A percentile compares a stretch with the other conserved stretches of the same genome.
Conservation (phyloP, 2,888 invertebrate species). For the Podotricha telesiphe region DNA sequence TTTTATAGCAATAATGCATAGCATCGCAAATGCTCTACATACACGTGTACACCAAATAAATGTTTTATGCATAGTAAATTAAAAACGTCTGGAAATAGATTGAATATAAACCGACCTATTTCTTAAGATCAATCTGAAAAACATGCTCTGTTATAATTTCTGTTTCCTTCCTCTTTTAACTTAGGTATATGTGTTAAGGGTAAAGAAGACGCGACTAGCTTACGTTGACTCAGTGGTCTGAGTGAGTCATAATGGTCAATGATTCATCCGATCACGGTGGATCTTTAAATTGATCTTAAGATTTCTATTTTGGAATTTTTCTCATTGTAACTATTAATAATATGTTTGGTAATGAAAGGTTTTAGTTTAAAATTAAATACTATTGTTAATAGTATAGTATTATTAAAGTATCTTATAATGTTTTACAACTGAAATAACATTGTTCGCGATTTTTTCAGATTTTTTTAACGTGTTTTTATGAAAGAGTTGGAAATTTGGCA, state of each 20-base stretch:
- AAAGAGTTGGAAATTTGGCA: too few relatives aligned
- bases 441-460: too few relatives aligned
- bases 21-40: conserved; percentile 26
- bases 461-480: too few relatives aligned
- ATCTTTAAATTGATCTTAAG: conserved; percentile 45
- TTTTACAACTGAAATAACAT: background rate
- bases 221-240: conserved; percentile 46
- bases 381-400: too few relatives aligned
- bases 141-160: conserved; percentile 31
- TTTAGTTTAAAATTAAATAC: too few relatives aligned
- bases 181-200: conserved; percentile 23
- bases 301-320: background rate
- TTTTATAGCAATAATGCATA: conserved; percentile 22
- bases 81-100: conserved; percentile 47
- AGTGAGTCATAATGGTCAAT: conserved; percentile 65
- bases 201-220: conserved; percentile 40
- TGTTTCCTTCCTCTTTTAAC: conserved; percentile 36
- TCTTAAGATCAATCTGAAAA: conserved; percentile 36
- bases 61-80: conserved; percentile 31
- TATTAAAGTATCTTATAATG: background rate
- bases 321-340: background rate
- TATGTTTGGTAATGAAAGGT: background rate
- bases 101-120: conserved; percentile 47
- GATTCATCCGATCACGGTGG: conserved; percentile 57
- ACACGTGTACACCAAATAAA: conserved; percentile 37